Evolutionary conservation across 1,140 invertebrate species (phyloP).

Genomic region (Drosophila nigrodunni): DNA sequence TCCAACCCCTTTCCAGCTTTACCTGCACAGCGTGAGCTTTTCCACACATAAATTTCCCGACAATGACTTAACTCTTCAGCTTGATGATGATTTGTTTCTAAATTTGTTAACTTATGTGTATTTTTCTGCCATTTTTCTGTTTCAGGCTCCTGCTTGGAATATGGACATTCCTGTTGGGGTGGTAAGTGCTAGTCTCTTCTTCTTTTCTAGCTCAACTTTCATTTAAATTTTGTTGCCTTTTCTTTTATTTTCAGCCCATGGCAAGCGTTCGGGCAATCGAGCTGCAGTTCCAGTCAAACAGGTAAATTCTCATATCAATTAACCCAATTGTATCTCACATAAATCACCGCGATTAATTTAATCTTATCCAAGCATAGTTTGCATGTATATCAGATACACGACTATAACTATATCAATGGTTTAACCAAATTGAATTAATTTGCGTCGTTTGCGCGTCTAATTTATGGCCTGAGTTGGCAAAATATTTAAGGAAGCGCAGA

Average conservation of each 20-base stretch:
- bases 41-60: slow-evolving; percentile 41
- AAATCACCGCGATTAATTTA: slow-evolving; percentile 32
- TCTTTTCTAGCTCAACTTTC: not conserved
- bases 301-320: slow-evolving; percentile 38
- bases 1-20: not conserved
- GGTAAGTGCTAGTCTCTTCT: slow-evolving; percentile 60
- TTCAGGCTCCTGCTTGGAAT: slow-evolving; percentile 82
- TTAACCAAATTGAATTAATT: slow-evolving; percentile 30
- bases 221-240: slow-evolving; percentile 16
- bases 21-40: slow-evolving; percentile 25
- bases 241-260: slow-evolving; percentile 61
- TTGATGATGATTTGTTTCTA: slow-evolving; percentile 64
- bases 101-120: slow-evolving; percentile 48
- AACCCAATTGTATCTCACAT: slow-evolving; percentile 16
- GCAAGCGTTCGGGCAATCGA: slow-evolving; percentile 69
- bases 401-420: slow-evolving; percentile 7
- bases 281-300: slow-evolving; percentile 51
- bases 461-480: slow-evolving; percentile 15
- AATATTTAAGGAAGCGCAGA: slow-evolving; percentile 11
- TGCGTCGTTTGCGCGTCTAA: slow-evolving; percentile 8
- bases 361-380: slow-evolving; percentile 28
- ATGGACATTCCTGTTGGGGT: slow-evolving; percentile 83
- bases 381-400: slow-evolving; percentile 1
- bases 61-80: slow-evolving; percentile 22
- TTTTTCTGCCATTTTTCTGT: slow-evolving; percentile 25